Evolutionary conservation across 2,888 invertebrate species (phyloP), one percentile per base, ranked within the genome.

Genomic region (Tholera decimalis): DNA sequence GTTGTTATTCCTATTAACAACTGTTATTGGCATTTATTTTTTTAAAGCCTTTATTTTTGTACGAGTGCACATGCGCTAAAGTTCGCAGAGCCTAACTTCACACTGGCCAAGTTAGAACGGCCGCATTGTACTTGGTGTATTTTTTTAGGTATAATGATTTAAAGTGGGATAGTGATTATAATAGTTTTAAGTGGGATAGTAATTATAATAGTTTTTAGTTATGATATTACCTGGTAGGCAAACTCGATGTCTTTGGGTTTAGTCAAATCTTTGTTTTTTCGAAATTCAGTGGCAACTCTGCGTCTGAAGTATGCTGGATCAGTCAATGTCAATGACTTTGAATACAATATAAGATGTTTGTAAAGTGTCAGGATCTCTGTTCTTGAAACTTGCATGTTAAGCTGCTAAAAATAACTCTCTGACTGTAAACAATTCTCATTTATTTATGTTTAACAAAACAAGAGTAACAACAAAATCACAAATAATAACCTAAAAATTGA

Each of bases 331-430:
- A 99, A 92, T 61, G 96, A 96, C 87, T 97, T 96, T 0, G 98
- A 98, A 95, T 98, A 99, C 37, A 97, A 94, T 66, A 99, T 91
- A 65, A 98, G 93, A 88, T 97, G 96, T 91, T 97, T 98, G 88
- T 99, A 99, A 39, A 99, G 96, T 78, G 93, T 96, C 54, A 98
- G 91, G 73, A 98, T 95, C 87, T 98, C 92, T 8, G 70, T 59
- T 83, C 87, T 95, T 1, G 91, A 84, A 37, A 89, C 80, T 64
- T 64, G 74, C 88, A 88, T 87, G 55, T 44, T 83, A 71, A 13
- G 13, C 30, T 44, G 35, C 49, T 60, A 47, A 3, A 24, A 37
- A 3, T 24, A 15, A 46, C 26, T 30, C 18, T 30, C 8, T 6
- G 13, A 15, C 33, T 22, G n/a, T 9, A 20, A 47, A 73, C 43